Percentiles rank a stretch among this genome's conserved stretches.
Evolutionary conservation across 2,888 invertebrate species (phyloP).

Genomic region (Zhuqinia jingwanae): DNA sequence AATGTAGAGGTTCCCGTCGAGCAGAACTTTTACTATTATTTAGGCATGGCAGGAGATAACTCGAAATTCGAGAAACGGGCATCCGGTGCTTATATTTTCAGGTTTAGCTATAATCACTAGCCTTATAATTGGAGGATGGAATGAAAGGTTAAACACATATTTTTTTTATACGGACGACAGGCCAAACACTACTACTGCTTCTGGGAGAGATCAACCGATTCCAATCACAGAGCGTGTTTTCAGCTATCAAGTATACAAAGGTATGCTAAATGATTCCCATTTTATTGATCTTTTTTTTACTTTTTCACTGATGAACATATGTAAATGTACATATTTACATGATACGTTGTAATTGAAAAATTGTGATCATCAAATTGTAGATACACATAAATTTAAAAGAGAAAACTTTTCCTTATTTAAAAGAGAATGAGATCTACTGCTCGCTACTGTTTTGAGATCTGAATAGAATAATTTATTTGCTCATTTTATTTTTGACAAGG

Average conservation of each 20-base stretch:
- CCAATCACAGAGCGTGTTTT: conserved; percentile 80
- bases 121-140: too few relatives aligned
- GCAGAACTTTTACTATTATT: conserved; percentile 89
- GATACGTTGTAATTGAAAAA: too few relatives aligned
- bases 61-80: conserved; percentile 85
- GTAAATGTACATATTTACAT: too few relatives aligned
- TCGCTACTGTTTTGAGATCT: too few relatives aligned
- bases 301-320: background rate
- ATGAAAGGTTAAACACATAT: too few relatives aligned
- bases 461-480: too few relatives aligned
- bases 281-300: background rate
- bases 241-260: conserved; percentile 75
- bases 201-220: conserved; percentile 80
- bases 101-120: too few relatives aligned
- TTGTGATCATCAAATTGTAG: too few relatives aligned
- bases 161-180: background rate
- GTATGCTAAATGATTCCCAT: conserved; percentile 31
- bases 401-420: too few relatives aligned
- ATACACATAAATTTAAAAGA: too few relatives aligned
- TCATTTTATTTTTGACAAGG: conserved; percentile 56
- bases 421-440: too few relatives aligned
- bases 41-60: conserved; percentile 87
- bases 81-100: conserved; percentile 97
- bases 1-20: conserved; percentile 80
- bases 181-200: conserved; percentile 72